Evolutionary conservation across 2,797 vertebrate genomes (phyloP), one percentile per base, ranked within the genome.

Genomic region (Onychomys leucogaster): DNA sequence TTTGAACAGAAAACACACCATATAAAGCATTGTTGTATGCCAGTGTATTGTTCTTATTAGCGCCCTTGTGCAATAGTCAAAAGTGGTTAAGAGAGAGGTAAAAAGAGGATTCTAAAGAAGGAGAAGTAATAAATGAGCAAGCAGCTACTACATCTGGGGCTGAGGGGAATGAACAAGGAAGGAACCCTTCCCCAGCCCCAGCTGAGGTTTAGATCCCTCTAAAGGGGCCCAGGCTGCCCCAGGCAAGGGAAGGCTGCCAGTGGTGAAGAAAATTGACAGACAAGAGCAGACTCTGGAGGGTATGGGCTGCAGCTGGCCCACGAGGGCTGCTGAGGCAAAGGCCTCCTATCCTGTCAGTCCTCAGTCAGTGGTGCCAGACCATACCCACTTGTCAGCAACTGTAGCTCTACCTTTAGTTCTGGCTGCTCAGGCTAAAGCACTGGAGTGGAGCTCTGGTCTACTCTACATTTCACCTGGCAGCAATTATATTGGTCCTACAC

Each of bases 1-100:
- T 86, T 69, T 46, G 63, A 86, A 90, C 25, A 94, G 75, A 89
- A 94, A 86, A 92, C 91, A 49, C 19, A 73, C 1, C 76, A 57
- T 25, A 61, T 61, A 82, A 77, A 89, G 43, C 82, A 69, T 84
- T 75, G 12, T 59, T 67, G 75, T 91, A 37, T 55, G 34, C 27
- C 83, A 81, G 65, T 69, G 23, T 73, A 67, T 55, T 88, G 65
- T 91, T 94, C 46, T 85, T 75, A 59, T 43, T 88, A 87, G 65
- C 34, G 13, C 49, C 49, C 23, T 91, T 83, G 25, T 29, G 21
- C 29, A 57, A 80, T 57, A 86, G 96, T 76, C 77, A 63, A 80
- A 55, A 61, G 25, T 63, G 63, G 43, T 49, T 78, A 71, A 59
- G 69, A 89, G 73, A 91, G 85, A 14, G 34, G n/a, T 5, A 75